phyloP scores from a whole-genome alignment of 2,797 vertebrate genomes.

The Diceros bicornis region DNA sequence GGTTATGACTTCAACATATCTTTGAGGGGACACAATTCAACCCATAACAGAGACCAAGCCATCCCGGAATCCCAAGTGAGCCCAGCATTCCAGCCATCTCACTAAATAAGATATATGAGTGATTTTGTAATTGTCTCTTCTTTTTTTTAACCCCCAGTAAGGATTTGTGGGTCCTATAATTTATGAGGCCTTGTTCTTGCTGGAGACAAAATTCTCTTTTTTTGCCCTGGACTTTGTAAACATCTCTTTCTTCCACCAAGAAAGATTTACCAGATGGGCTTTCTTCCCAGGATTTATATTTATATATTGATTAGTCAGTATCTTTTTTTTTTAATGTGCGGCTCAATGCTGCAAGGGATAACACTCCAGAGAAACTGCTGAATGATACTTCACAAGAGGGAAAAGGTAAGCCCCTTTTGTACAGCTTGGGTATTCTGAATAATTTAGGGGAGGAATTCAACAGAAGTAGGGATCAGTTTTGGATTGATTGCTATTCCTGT shows the following conservation, averaged over 20 bases:
- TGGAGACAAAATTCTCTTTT: background rate
- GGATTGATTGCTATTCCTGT: background rate
- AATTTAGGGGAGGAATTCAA: background rate
- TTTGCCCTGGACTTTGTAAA: background rate
- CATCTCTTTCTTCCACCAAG: background rate
- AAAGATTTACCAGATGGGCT: background rate
- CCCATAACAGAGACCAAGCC: background rate
- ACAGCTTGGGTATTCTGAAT: background rate
- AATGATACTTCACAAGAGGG: background rate
- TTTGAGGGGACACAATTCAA: background rate
- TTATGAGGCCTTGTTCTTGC: background rate
- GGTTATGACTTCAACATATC: background rate
- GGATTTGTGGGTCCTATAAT: background rate
- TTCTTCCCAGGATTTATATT: background rate
- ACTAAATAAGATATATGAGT: background rate
- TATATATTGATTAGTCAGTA: background rate
- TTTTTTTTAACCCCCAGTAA: background rate
- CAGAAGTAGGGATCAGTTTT: background rate
- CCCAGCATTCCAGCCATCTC: background rate
- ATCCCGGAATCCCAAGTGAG: background rate
- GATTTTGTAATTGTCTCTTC: background rate
- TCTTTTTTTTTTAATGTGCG: background rate
- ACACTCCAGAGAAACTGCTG: background rate
- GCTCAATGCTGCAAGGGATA: background rate
- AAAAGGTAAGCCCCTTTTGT: background rate